Percentiles rank a stretch among this genome's conserved stretches.
Evolutionary conservation across 2,888 invertebrate genomes (phyloP).

Genomic region (Drosophila falleni): DNA sequence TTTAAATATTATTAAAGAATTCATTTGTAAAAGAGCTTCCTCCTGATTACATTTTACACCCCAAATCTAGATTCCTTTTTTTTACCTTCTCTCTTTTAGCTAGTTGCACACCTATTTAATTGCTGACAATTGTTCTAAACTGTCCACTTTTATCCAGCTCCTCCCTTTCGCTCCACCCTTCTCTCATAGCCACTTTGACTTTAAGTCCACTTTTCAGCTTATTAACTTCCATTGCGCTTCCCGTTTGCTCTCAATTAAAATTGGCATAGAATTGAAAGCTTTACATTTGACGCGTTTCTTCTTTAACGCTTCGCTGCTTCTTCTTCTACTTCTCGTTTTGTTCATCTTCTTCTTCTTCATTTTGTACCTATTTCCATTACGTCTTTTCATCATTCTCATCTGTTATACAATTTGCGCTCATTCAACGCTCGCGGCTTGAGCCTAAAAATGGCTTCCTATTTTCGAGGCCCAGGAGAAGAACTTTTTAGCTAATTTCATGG

Average conservation of each 20-base stretch:
- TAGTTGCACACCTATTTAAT: constrained; percentile 58
- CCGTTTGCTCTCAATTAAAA: constrained; percentile 72
- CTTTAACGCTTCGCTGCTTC: constrained; percentile 37
- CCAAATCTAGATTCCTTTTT: not conserved
- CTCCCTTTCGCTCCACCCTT: not conserved
- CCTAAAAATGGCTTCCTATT: constrained; percentile 69
- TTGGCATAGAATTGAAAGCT: constrained; percentile 66
- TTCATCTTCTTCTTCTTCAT: constrained; percentile 11
- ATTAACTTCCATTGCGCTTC: constrained; percentile 57
- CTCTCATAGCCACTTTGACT: not conserved
- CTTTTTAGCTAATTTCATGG: constrained; percentile 74
- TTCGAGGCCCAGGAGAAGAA: constrained; percentile 45
- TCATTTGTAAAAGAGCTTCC: not conserved
- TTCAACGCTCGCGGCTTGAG: constrained; percentile 72
- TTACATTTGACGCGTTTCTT: constrained; percentile 54
- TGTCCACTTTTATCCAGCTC: constrained; percentile 22
- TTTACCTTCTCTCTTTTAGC: not conserved
- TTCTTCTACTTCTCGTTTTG: constrained; percentile 28
- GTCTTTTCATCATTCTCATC: constrained; percentile 62
- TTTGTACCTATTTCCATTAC: constrained; percentile 45
- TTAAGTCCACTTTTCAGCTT: constrained; percentile 66
- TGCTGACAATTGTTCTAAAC: constrained; percentile 58
- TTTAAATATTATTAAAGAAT: not conserved
- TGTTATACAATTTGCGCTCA: constrained; percentile 65
- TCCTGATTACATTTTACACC: not conserved